These are phyloP conservation scores for Trematomus bernacchii DNA, from an alignment of 2,797 vertebrate species.

Conservation along the genomic window DNA sequence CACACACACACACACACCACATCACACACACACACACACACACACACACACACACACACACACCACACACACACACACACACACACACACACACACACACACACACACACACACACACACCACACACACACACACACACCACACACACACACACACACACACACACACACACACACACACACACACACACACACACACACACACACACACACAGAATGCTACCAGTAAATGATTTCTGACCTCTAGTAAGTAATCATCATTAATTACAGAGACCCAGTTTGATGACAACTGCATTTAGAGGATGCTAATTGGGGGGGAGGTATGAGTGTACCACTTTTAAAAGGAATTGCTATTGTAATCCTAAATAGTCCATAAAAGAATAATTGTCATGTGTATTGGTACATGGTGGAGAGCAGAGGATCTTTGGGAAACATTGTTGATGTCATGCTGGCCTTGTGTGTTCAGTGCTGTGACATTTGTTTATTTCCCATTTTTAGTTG, in stretches of 20 bases:
- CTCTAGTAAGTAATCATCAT: not conserved
- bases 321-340: not conserved
- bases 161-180: not conserved
- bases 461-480: not conserved
- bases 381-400: no score
- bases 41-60: no score
- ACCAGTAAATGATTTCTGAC: not conserved
- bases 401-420: not conserved
- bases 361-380: not conserved
- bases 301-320: not conserved
- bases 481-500: not conserved
- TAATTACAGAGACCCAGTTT: not conserved
- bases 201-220: not conserved
- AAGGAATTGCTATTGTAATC: not conserved
- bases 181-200: conserved; percentile 3
- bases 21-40: no score
- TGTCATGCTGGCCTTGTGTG: no score
- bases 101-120: no score
- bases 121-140: no score
- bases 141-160: not conserved
- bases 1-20: no score
- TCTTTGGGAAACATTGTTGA: not conserved
- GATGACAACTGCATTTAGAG: not conserved
- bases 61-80: no score
- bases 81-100: no score